These are phyloP conservation scores for Perca fluviatilis DNA, from an alignment of 2,113 vertebrate genomes.

Conservation along the genomic window DNA sequence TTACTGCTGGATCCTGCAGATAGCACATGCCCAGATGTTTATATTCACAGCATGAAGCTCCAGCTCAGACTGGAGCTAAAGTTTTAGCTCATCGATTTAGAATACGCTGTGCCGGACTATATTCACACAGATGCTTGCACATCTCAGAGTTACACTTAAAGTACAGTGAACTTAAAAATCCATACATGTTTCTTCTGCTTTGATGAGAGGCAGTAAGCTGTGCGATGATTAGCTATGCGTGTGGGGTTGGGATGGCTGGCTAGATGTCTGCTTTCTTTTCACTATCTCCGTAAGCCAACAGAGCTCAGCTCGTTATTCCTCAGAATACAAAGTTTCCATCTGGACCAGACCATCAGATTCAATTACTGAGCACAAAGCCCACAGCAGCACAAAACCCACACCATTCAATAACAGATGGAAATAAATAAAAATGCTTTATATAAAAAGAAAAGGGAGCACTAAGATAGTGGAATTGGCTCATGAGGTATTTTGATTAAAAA, in stretches of 20 bases:
- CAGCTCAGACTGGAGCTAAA: slow-evolving; percentile 11
- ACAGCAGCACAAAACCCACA: slow-evolving; percentile 42
- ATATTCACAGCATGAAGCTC: slow-evolving; percentile 21
- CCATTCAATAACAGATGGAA: slow-evolving; percentile 61
- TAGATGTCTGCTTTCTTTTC: slow-evolving; percentile 21
- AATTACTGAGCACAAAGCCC: slow-evolving; percentile 71
- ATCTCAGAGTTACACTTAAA: slow-evolving; percentile 51
- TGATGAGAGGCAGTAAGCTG: slow-evolving; percentile 49
- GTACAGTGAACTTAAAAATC: slow-evolving; percentile 41
- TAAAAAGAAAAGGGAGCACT: not conserved
- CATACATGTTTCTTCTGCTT: slow-evolving; percentile 39
- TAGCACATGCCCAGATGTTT: slow-evolving; percentile 38
- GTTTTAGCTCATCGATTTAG: slow-evolving; percentile 35
- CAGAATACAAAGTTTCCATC: slow-evolving; percentile 64
- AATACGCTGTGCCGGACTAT: not conserved
- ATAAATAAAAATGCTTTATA: slow-evolving; percentile 54
- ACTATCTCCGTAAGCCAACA: slow-evolving; percentile 37
- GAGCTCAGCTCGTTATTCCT: slow-evolving; percentile 56
- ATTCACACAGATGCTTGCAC: slow-evolving; percentile 1
- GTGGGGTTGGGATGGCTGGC: slow-evolving; percentile 21
- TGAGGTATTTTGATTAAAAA: slow-evolving; percentile 65
- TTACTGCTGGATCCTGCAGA: slow-evolving; percentile 32
- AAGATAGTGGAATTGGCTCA: slow-evolving; percentile 38
- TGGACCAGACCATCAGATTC: slow-evolving; percentile 62
- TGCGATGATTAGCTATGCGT: slow-evolving; percentile 56